Evolutionary conservation across 2,888 invertebrate genomes (phyloP).

Genomic region (Synanthedon andrenaeformis): DNA sequence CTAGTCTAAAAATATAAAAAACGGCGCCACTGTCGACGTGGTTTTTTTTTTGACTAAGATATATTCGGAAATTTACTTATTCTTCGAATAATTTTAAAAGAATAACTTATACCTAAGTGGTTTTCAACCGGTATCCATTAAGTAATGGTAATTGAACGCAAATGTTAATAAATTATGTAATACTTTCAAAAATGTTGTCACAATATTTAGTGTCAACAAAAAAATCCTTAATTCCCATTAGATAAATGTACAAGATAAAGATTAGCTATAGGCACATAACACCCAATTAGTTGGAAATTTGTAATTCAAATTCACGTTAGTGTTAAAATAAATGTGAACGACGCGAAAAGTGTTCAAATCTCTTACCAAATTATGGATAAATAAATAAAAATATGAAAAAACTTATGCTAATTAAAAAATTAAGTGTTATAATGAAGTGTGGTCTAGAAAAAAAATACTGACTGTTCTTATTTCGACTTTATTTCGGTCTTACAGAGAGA

Average conservation of each 20-base stretch:
- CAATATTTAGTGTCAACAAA: too few species aligned
- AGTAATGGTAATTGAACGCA: too few species aligned
- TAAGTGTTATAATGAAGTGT: constrained; percentile 2
- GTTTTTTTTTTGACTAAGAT: too few species aligned
- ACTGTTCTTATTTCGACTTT: not conserved
- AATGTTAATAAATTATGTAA: too few species aligned
- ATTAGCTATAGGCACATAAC: constrained; percentile 32
- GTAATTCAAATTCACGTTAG: constrained; percentile 27
- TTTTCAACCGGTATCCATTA: too few species aligned
- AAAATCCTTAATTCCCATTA: constrained; percentile 18
- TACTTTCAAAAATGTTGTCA: too few species aligned
- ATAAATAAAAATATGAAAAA: constrained; percentile 2
- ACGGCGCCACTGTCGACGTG: too few species aligned
- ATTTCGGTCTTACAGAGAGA: not conserved
- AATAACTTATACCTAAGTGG: too few species aligned
- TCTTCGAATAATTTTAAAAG: too few species aligned
- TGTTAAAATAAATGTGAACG: constrained; percentile 17
- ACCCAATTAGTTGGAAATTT: constrained; percentile 45
- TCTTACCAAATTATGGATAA: constrained; percentile 5
- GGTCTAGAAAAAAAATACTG: not conserved
- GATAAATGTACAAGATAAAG: constrained; percentile 38
- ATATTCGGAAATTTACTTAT: too few species aligned
- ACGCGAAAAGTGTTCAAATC: constrained; percentile 17
- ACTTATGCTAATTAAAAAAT: constrained; percentile 3
- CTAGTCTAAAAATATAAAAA: too few species aligned